Evolutionary conservation across 37 sponge, comb jelly and placozoan species (phyloP).

Genomic region (Tethya wilhelma): DNA sequence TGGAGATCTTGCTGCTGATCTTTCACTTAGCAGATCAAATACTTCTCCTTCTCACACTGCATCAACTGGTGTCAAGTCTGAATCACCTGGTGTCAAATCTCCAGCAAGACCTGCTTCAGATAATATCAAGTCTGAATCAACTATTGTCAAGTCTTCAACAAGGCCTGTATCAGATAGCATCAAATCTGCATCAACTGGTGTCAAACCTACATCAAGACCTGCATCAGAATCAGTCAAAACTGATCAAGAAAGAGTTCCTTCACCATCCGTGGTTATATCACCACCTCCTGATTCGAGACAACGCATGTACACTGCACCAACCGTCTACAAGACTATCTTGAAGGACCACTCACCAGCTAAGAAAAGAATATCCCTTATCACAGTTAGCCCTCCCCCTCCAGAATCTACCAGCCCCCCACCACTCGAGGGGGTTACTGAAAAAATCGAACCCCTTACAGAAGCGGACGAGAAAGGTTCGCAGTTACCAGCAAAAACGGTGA

Average conservation of each 20-base stretch:
- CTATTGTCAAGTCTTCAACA: not conserved
- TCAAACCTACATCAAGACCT: not conserved
- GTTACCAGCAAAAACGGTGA: not conserved
- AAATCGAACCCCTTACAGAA: too few species aligned
- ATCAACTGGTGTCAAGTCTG: not conserved
- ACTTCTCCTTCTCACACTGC: not conserved
- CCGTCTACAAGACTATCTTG: not conserved
- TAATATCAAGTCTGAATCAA: not conserved
- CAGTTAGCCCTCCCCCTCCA: not conserved
- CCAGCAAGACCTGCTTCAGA: not conserved
- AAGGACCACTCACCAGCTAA: constrained; percentile 12
- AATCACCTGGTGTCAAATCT: not conserved
- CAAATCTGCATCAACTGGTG: not conserved
- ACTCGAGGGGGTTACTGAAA: too few species aligned
- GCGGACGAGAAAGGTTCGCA: too few species aligned
- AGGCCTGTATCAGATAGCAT: not conserved
- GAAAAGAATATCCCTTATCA: not conserved
- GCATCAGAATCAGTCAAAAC: not conserved
- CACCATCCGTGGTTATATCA: not conserved
- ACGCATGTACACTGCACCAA: not conserved
- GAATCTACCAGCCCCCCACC: not conserved
- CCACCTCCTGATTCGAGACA: not conserved
- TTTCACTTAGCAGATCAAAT: not conserved
- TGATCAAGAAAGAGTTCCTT: not conserved
- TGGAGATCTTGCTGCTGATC: constrained; percentile 4